Evolutionary conservation across 1,140 invertebrate species (phyloP), one percentile per base, ranked within the genome.

Genomic region (Brachionus paranguensis): DNA sequence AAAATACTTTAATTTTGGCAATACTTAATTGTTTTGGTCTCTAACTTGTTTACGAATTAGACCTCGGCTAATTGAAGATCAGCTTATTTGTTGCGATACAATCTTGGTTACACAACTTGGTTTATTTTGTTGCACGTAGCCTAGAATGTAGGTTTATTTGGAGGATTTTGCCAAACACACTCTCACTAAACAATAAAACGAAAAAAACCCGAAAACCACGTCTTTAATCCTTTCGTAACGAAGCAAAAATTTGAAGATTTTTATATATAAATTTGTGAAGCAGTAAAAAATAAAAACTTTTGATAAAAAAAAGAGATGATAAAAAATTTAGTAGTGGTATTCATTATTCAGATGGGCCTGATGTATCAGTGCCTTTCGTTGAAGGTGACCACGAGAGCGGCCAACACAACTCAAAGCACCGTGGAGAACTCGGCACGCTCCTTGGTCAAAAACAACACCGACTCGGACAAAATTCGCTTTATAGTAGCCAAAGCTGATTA

Each of bases 101-200:
- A 70, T 70, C 24, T 37, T 70, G 33, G 70, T 74, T 74, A 74
- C 20, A 74, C 70, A 74, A 74, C 33, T 43, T 14, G 12, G 43
- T 76, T 76, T 76, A n/a, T 47, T 76, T 50, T 27, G 27, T 20
- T 76, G 37, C 37, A 50, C 27, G 17, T 76, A n/a, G 20, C 72
- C 8, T 76, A 76, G 72, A 76, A 76, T 76, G 72, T 76, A 76
- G 72, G 72, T 76, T 50, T 76, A 76, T 76, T 76, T 47, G 41
- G 20, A 50, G 43, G 43, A 47, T 72, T 72, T 41, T 41, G 33
- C 17, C 68, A 41, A 60, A 41, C 68, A 20, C 29, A 41, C 17
- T 43, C 29, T 17, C 33, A 43, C 33, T 72, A 72, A 37, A 72
- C 68, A 41, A 41, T 45, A 41, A n/a, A 41, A 29, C 12, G 33